phyloP scores from a whole-genome alignment of 2,888 invertebrate species.

The Tenthredo amoena region DNA sequence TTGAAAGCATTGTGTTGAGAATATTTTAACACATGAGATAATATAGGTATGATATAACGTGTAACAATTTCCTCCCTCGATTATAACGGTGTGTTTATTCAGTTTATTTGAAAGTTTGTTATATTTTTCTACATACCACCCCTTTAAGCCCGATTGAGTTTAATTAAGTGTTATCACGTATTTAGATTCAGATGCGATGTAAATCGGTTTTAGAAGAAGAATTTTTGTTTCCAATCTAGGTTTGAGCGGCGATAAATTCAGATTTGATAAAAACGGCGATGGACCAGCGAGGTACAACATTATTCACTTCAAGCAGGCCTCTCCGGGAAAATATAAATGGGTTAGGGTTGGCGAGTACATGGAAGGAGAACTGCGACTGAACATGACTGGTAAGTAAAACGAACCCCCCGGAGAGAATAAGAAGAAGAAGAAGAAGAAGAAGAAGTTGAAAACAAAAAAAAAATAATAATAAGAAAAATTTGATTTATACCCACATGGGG shows the following conservation, averaged over 20 bases:
- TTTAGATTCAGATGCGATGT: no score
- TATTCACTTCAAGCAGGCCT: conserved; percentile 94
- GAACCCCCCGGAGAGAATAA: neutral
- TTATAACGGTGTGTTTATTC: neutral
- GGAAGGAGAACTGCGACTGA: conserved; percentile 89
- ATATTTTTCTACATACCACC: no score
- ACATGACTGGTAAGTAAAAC: conserved; percentile 85
- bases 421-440: neutral
- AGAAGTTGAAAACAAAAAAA: neutral
- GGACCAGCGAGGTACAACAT: conserved; percentile 97
- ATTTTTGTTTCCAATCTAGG: conserved; percentile 80
- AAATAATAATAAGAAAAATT: neutral
- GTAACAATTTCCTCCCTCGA: neutral
- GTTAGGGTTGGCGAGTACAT: conserved; percentile 92
- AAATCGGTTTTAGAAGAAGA: no score
- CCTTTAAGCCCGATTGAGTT: no score
- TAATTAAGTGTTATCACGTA: no score
- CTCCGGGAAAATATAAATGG: conserved; percentile 89
- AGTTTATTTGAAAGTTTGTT: no score
- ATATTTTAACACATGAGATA: neutral
- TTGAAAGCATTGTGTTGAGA: neutral
- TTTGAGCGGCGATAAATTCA: conserved; percentile 92
- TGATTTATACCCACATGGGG: neutral
- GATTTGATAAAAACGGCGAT: conserved; percentile 94
- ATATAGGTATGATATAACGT: neutral